A percentile compares a stretch with the other conserved stretches of the same genome.
phyloP scores from a whole-genome alignment of 2,888 invertebrate genomes.

The Leptopilina myrica region DNA sequence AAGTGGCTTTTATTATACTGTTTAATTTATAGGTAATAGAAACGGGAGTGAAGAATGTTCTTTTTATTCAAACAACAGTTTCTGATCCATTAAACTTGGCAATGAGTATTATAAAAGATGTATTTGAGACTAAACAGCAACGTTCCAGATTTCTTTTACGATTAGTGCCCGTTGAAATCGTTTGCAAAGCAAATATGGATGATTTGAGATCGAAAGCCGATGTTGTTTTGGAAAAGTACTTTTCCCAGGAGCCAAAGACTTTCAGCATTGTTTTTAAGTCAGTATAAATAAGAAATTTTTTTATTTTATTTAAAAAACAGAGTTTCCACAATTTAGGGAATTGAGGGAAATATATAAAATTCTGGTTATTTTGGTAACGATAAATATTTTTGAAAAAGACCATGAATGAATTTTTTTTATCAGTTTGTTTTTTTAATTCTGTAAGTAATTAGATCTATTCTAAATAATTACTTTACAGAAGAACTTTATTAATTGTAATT shows the following conservation, averaged over 20 bases:
- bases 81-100: slow-evolving; percentile 86
- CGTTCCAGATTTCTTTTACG: slow-evolving; percentile 88
- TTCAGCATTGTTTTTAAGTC: slow-evolving; percentile 87
- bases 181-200: slow-evolving; percentile 88
- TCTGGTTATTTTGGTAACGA: too few species aligned
- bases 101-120: slow-evolving; percentile 84
- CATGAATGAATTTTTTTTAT: too few species aligned
- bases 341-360: too few species aligned
- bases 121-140: slow-evolving; percentile 82
- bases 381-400: too few species aligned
- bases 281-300: slow-evolving; percentile 49
- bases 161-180: slow-evolving; percentile 86
- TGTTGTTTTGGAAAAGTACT: slow-evolving; percentile 85
- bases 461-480: too few species aligned
- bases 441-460: too few species aligned
- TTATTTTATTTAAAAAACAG: not conserved
- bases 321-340: too few species aligned
- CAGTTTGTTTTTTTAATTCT: too few species aligned
- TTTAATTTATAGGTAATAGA: slow-evolving; percentile 82
- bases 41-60: slow-evolving; percentile 89
- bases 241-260: slow-evolving; percentile 84
- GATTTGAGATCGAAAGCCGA: slow-evolving; percentile 85
- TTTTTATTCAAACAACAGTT: slow-evolving; percentile 90
- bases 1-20: slow-evolving; percentile 19
- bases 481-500: too few species aligned